These are phyloP conservation scores for Ectemnius lituratus DNA, from an alignment of 2,888 invertebrate genomes.

Conservation along the genomic window DNA sequence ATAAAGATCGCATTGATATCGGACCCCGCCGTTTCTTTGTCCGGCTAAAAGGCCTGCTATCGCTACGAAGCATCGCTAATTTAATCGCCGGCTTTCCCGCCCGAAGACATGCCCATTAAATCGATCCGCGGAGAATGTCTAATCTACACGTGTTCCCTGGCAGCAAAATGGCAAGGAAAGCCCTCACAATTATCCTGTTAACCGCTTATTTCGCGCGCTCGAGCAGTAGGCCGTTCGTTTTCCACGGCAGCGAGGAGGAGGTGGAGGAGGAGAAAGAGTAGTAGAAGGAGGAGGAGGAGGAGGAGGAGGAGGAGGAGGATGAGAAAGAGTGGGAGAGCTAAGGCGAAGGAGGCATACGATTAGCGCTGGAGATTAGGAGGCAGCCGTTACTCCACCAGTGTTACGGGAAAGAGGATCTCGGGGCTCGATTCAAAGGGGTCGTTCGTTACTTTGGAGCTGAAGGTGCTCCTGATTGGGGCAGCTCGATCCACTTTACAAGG, in stretches of 20 bases:
- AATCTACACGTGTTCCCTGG: background rate
- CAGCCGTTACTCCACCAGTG: conserved; percentile 25
- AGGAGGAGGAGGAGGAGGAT: too few species aligned
- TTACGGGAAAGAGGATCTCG: conserved; percentile 28
- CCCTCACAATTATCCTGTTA: conserved; percentile 1
- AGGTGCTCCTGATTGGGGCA: conserved; percentile 48
- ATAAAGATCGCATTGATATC: background rate
- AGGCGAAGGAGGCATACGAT: conserved; percentile 24
- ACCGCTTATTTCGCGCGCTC: background rate
- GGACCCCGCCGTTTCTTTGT: conserved; percentile 17
- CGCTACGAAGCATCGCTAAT: conserved; percentile 15
- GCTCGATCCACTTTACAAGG: conserved; percentile 54
- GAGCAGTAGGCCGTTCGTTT: background rate
- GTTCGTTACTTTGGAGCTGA: conserved; percentile 26
- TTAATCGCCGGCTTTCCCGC: conserved; percentile 27
- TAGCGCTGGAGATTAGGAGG: conserved; percentile 38
- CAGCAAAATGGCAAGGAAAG: background rate
- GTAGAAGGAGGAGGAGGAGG: background rate
- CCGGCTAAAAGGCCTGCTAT: conserved; percentile 11
- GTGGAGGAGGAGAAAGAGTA: too few species aligned
- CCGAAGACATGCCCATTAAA: background rate
- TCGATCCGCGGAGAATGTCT: conserved; percentile 1
- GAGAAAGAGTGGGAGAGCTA: too few species aligned
- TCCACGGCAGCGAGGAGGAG: background rate
- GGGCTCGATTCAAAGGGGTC: conserved; percentile 24